Conservation (phyloP, 2,113 vertebrate species). For the Triplophysa dalaica region DNA sequence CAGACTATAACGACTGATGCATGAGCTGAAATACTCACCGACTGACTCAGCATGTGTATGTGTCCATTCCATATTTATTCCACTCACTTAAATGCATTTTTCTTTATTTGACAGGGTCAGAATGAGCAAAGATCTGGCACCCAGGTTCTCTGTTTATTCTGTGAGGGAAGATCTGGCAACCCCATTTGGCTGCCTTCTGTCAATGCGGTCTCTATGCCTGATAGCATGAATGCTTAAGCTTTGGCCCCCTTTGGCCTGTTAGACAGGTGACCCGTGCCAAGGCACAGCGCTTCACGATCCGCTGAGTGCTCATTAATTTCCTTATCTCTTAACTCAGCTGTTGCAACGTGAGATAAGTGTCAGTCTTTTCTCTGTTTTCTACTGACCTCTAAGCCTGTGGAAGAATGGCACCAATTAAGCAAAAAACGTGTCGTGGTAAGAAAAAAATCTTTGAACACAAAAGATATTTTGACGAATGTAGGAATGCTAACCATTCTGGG, state of each 20-base stretch:
- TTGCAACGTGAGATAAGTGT: background rate
- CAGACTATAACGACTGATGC: slow-evolving; percentile 42
- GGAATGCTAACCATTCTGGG: too few species aligned
- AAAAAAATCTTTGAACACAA: too few species aligned
- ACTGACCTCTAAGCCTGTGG: slow-evolving; percentile 13
- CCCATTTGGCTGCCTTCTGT: background rate
- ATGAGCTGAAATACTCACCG: slow-evolving; percentile 24
- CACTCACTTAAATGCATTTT: background rate
- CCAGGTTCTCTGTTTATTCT: background rate
- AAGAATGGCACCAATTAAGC: background rate
- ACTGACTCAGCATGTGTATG: slow-evolving; percentile 22
- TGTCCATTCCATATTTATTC: background rate
- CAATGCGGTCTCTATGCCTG: background rate
- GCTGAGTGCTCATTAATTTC: slow-evolving; percentile 39
- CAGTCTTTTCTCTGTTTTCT: background rate
- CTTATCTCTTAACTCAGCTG: slow-evolving; percentile 8
- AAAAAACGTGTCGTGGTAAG: too few species aligned
- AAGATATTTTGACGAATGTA: too few species aligned
- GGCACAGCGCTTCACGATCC: slow-evolving; percentile 2
- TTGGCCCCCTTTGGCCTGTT: background rate
- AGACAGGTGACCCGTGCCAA: background rate
- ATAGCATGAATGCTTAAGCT: slow-evolving; percentile 34
- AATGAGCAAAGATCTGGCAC: background rate
- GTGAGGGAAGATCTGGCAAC: background rate
- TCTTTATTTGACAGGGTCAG: background rate